A percentile compares a stretch with the other conserved stretches of the same genome.
Evolutionary conservation across 2,797 vertebrate genomes (phyloP).

Genomic region (Rhinella marina): DNA sequence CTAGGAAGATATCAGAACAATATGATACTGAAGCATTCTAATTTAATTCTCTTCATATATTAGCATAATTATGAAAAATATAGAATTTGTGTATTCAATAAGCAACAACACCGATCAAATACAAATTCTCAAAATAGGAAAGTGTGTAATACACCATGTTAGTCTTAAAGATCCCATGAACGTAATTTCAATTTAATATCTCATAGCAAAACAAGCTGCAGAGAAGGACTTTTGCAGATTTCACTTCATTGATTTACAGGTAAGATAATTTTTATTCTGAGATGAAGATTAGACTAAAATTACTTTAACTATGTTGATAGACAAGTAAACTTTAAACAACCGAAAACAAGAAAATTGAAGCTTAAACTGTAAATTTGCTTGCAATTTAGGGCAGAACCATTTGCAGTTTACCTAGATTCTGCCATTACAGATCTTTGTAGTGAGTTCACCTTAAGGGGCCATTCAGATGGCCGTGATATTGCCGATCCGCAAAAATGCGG

Average conservation of each 20-base stretch:
- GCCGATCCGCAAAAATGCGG: no score
- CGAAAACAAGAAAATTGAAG: background rate
- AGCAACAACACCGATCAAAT: background rate
- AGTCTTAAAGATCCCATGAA: background rate
- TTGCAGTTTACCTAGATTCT: background rate
- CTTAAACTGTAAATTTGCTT: background rate
- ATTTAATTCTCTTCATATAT: slow-evolving; percentile 50
- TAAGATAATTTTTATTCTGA: background rate
- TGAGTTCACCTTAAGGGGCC: background rate
- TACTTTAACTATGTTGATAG: background rate
- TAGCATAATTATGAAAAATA: slow-evolving; percentile 40
- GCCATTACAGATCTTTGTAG: background rate
- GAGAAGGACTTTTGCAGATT: background rate
- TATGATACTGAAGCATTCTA: slow-evolving; percentile 38
- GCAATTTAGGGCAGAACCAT: background rate
- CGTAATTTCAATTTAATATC: background rate
- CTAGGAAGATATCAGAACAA: slow-evolving; percentile 41
- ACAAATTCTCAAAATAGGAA: background rate
- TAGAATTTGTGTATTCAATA: slow-evolving; percentile 27
- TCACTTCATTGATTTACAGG: background rate
- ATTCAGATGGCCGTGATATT: no score
- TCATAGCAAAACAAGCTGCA: background rate
- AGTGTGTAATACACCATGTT: slow-evolving; percentile 1
- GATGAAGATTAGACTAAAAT: background rate
- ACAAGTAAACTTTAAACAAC: background rate